Evolutionary conservation across 2,797 vertebrate genomes (phyloP).

Genomic region (Austrolebias charrua): DNA sequence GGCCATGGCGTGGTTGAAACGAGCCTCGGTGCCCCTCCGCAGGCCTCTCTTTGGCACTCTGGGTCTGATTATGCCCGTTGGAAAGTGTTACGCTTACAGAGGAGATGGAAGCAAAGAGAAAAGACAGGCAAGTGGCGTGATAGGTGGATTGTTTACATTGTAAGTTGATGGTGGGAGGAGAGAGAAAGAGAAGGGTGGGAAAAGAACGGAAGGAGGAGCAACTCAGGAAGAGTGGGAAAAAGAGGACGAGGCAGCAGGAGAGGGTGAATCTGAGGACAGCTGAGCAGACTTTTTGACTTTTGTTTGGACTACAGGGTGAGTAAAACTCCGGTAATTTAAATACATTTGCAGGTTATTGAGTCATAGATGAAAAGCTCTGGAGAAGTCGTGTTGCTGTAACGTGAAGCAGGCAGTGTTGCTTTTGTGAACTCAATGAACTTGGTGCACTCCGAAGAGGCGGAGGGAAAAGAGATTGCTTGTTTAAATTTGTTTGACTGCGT

Average conservation of each 20-base stretch:
- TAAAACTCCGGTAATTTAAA: conserved; percentile 50
- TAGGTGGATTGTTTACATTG: conserved; percentile 72
- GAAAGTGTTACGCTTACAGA: conserved; percentile 36
- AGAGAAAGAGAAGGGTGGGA: conserved; percentile 45
- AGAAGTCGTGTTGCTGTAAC: conserved; percentile 47
- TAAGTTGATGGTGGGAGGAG: conserved; percentile 64
- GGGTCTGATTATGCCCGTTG: conserved; percentile 44
- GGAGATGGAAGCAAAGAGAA: conserved; percentile 34
- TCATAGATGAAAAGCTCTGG: conserved; percentile 21
- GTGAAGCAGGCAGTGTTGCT: conserved; percentile 41
- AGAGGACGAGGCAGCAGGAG: conserved; percentile 56
- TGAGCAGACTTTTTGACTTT: conserved; percentile 50
- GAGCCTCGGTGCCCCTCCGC: conserved; percentile 55
- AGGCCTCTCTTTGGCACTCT: conserved; percentile 63
- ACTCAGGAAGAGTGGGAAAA: conserved; percentile 37
- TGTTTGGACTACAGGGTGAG: conserved; percentile 53
- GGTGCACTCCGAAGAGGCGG: conserved; percentile 35
- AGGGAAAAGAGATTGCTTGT: conserved; percentile 37
- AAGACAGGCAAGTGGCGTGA: conserved; percentile 43
- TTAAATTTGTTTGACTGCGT: conserved; percentile 32
- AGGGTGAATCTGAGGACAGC: conserved; percentile 69
- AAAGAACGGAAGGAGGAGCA: conserved; percentile 61
- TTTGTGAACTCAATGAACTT: conserved; percentile 70
- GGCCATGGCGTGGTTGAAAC: conserved; percentile 53
- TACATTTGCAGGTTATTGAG: conserved; percentile 18